These are phyloP conservation scores for Holothuria scabra DNA, from an alignment of 53 echinoderm and acorn worm genomes.

Conservation along the genomic window DNA sequence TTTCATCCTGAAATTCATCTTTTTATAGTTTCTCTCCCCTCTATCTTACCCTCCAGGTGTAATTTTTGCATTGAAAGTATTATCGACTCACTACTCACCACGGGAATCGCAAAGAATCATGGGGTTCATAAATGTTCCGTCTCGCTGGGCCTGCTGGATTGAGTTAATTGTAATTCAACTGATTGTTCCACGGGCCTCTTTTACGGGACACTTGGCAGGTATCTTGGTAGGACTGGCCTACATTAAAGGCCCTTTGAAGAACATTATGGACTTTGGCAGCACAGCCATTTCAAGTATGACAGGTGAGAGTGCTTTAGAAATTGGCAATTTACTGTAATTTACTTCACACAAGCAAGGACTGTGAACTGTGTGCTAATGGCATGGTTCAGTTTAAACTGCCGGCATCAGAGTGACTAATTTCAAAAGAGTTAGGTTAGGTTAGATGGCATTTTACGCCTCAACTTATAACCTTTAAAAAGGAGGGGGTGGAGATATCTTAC, in stretches of 20 bases:
- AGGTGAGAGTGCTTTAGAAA: not conserved
- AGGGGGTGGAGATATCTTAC: too few relatives aligned
- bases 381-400: too few relatives aligned
- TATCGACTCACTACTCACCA: constrained; percentile 89
- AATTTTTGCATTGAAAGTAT: constrained; percentile 90
- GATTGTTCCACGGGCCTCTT: constrained; percentile 86
- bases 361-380: too few relatives aligned
- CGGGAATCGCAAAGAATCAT: constrained; percentile 82
- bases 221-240: constrained; percentile 93
- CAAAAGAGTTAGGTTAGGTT: too few relatives aligned
- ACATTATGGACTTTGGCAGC: constrained; percentile 75
- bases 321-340: too few relatives aligned
- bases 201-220: constrained; percentile 95
- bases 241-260: constrained; percentile 81
- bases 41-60: constrained; percentile 61
- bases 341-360: too few relatives aligned
- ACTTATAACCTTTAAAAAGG: too few relatives aligned
- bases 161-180: constrained; percentile 90
- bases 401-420: too few relatives aligned
- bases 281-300: constrained; percentile 19
- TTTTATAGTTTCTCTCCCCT: too few relatives aligned
- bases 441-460: too few relatives aligned
- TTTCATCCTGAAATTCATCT: too few relatives aligned
- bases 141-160: constrained; percentile 96
- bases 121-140: constrained; percentile 87